Percentiles rank a stretch among this genome's conserved stretches.
phyloP scores from a whole-genome alignment of 1,140 invertebrate genomes.

The Euwallacea similis region DNA sequence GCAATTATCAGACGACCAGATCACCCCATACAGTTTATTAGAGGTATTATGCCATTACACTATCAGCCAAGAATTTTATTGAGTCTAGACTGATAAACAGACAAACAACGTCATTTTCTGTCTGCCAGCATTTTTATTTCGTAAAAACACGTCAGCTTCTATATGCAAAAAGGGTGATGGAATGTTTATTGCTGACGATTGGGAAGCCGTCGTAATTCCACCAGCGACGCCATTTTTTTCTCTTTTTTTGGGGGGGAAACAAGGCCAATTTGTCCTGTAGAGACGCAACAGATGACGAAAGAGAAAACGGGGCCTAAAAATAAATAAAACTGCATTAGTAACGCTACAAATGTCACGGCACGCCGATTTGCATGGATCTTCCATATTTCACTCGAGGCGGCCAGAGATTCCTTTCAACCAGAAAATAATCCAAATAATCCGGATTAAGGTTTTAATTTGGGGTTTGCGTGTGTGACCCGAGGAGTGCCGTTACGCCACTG shows the following conservation, averaged over 20 bases:
- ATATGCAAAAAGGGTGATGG: neutral
- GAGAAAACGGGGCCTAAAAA: neutral
- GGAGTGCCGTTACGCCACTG: too few relatives aligned
- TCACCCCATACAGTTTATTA: too few relatives aligned
- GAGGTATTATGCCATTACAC: too few relatives aligned
- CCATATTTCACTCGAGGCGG: neutral
- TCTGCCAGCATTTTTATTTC: neutral
- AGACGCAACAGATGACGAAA: neutral
- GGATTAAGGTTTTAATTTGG: neutral
- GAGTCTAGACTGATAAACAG: slow-evolving; percentile 10
- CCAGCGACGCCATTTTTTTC: too few relatives aligned
- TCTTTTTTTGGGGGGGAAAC: too few relatives aligned
- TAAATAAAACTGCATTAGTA: slow-evolving; percentile 1
- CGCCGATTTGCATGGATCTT: neutral
- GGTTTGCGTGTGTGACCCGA: too few relatives aligned
- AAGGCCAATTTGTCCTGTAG: too few relatives aligned
- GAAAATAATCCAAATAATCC: neutral
- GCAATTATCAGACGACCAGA: too few relatives aligned
- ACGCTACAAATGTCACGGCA: neutral
- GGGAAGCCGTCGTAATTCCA: too few relatives aligned
- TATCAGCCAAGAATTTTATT: slow-evolving; percentile 1
- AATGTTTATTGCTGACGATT: too few relatives aligned
- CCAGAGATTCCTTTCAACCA: too few relatives aligned
- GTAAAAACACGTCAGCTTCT: neutral
- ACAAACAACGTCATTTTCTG: slow-evolving; percentile 8